Conservation (phyloP, 2,113 vertebrate genomes). For the Loxodonta africana region DNA sequence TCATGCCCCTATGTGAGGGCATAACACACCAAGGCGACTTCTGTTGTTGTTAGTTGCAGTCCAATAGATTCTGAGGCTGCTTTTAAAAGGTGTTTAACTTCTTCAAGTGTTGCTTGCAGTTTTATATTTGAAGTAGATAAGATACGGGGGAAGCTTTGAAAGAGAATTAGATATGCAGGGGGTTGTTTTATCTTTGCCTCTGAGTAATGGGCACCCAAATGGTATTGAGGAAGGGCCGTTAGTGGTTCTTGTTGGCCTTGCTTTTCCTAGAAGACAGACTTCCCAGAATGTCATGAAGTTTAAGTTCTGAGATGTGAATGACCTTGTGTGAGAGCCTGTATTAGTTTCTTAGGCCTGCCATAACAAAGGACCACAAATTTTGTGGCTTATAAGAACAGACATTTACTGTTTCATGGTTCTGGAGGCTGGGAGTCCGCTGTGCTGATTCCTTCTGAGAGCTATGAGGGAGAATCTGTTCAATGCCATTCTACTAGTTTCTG, state of each 20-base stretch:
- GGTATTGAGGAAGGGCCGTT: not conserved
- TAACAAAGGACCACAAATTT: not conserved
- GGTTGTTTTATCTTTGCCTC: constrained; percentile 35
- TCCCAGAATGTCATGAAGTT: not conserved
- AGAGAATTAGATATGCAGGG: not conserved
- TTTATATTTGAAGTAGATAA: not conserved
- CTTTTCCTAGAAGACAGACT: constrained; percentile 7
- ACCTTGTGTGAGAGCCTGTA: not conserved
- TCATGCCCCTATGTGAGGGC: not conserved
- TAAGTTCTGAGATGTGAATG: constrained; percentile 29
- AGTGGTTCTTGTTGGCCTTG: not conserved
- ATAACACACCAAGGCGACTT: not conserved
- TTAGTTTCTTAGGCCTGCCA: not conserved
- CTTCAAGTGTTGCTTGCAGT: not conserved
- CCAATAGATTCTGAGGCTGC: too few species aligned
- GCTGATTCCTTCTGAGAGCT: not conserved
- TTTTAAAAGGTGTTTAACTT: not conserved
- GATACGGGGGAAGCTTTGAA: not conserved
- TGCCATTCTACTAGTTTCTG: not conserved
- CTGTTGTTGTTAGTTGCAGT: not conserved
- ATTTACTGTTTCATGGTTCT: not conserved
- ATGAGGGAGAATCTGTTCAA: not conserved
- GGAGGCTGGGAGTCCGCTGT: not conserved
- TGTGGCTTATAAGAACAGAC: not conserved
- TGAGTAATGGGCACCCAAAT: not conserved